phyloP scores from a whole-genome alignment of 1,140 invertebrate genomes.

The Theocolax elegans region DNA sequence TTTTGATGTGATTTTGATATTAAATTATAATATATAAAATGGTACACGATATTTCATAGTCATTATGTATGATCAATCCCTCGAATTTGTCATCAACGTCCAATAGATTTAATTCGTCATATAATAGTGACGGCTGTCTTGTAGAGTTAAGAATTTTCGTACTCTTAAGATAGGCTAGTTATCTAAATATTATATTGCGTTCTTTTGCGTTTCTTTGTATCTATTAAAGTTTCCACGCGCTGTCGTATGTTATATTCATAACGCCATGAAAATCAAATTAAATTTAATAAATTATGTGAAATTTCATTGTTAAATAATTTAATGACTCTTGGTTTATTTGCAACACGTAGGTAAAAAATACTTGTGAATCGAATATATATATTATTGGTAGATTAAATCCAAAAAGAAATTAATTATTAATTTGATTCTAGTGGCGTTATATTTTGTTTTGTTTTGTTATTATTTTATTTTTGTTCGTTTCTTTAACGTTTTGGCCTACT shows the following conservation, averaged over 20 bases:
- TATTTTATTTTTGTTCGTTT: conserved; percentile 29
- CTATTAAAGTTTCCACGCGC: conserved; percentile 17
- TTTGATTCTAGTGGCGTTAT: conserved; percentile 32
- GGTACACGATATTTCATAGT: no score
- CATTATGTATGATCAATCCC: no score
- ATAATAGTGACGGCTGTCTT: conserved; percentile 45
- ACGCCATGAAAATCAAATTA: conserved; percentile 17
- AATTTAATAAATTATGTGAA: background rate
- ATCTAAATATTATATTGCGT: conserved; percentile 25
- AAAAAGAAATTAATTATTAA: background rate
- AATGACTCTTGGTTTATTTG: no score
- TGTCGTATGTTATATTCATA: conserved; percentile 29
- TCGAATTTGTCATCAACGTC: no score
- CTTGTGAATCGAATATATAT: no score
- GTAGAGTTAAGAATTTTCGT: conserved; percentile 31
- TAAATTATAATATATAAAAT: no score
- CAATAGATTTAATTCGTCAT: no score
- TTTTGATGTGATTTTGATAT: no score
- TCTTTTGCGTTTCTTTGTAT: conserved; percentile 40
- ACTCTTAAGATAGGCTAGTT: conserved; percentile 44
- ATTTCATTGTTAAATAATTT: no score
- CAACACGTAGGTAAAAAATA: no score
- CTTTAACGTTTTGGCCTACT: conserved; percentile 16
- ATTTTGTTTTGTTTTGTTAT: conserved; percentile 28
- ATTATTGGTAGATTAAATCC: no score